phyloP scores from a whole-genome alignment of 2,113 vertebrate genomes.

The Piaya cayana region DNA sequence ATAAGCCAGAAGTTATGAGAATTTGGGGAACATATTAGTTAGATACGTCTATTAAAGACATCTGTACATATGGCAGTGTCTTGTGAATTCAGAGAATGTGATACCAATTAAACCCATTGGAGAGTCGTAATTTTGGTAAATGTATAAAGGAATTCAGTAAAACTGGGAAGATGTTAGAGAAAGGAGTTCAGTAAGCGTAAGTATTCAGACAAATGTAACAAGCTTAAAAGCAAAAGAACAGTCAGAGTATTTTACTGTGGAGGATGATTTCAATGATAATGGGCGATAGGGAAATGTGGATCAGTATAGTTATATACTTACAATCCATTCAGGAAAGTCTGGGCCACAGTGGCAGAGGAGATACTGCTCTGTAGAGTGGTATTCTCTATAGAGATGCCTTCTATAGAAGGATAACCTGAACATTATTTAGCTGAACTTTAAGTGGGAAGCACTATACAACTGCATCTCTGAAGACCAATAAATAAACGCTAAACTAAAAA shows the following conservation, averaged over 20 bases:
- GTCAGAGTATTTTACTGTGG: background rate
- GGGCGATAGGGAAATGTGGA: background rate
- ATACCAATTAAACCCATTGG: background rate
- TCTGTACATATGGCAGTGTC: constrained; percentile 49
- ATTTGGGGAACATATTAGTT: constrained; percentile 50
- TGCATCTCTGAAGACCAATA: constrained; percentile 37
- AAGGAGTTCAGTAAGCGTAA: background rate
- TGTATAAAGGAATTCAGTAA: constrained; percentile 19
- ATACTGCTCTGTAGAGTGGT: background rate
- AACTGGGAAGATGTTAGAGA: background rate
- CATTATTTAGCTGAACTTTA: constrained; percentile 1
- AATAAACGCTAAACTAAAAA: constrained; percentile 14
- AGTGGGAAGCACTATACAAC: background rate
- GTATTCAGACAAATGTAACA: constrained; percentile 8
- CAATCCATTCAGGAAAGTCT: background rate
- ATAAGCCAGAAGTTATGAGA: constrained; percentile 34
- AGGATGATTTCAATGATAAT: background rate
- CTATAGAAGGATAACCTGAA: background rate
- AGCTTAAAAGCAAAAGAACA: constrained; percentile 4
- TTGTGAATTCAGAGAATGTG: constrained; percentile 17
- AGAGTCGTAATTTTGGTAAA: constrained; percentile 46
- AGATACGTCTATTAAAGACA: constrained; percentile 62
- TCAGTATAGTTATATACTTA: background rate
- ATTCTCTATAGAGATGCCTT: background rate
- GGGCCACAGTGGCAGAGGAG: background rate